phyloP scores from a whole-genome alignment of 2,797 vertebrate genomes.

The Falco cherrug region DNA sequence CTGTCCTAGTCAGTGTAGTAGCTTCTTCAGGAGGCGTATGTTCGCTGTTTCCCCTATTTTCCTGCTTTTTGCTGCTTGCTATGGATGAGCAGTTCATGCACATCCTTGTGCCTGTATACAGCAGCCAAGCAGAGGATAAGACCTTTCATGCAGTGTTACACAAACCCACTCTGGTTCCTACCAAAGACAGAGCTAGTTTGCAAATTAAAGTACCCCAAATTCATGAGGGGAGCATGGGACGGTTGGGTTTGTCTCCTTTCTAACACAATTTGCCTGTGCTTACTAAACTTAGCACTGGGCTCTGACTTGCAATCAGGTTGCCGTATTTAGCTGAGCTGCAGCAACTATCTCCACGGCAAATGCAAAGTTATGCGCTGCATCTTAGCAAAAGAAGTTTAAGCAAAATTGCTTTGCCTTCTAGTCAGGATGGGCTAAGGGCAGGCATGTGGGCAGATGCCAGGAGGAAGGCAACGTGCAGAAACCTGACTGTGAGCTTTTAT shows the following conservation, averaged over 20 bases:
- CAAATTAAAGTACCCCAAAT: not conserved
- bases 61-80: not conserved
- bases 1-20: not conserved
- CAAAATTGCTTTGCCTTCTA: not conserved
- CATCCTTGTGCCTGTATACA: not conserved
- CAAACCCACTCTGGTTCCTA: not conserved
- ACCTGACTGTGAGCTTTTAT: not conserved
- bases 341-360: not conserved
- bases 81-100: not conserved
- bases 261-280: not conserved
- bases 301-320: not conserved
- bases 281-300: not conserved
- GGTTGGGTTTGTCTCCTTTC: not conserved
- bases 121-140: not conserved
- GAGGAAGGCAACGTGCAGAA: not conserved
- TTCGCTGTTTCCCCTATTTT: not conserved
- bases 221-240: accelerated
- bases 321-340: not conserved
- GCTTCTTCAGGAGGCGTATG: not conserved
- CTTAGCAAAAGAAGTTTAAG: not conserved
- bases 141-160: not conserved
- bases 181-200: not conserved
- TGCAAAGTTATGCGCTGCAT: not conserved
- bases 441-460: not conserved
- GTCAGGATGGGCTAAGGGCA: not conserved